Base-by-base conservation (phyloP, 2,797 vertebrate species). In the Nothura maculosa region DNA sequence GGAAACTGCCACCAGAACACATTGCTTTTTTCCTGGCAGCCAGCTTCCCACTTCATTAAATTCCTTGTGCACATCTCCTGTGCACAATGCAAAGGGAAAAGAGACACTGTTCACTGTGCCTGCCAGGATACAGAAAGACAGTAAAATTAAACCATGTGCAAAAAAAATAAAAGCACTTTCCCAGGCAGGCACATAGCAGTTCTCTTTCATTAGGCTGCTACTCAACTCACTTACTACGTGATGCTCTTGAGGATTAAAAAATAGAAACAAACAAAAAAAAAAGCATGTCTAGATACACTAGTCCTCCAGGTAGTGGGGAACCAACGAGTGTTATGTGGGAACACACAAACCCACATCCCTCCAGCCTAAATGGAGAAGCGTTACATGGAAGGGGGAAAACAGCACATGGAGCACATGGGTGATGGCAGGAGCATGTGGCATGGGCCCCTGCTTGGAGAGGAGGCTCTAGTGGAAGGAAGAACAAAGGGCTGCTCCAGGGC, bases 21-120 rank as follows among this genome's bases (percentile, higher is more conserved):
- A 89, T 32, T 67, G 82, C 57, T 91, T 58, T 54, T 54, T 69
- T 78, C 47, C 87, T 61, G 60, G 34, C 73, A 93, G 75, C n/a
- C 43, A 86, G 50, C 58, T 88, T 57, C 48, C 30, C 60, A 87
- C 63, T 83, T 95, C 78, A 81, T 80, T 94, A 89, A 86, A 91
- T 12, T 79, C 2, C 0, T 76, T 83, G 73, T 54, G 95, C 7
- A 5, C 55, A 83, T 75, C 68, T 79, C 77, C 50, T 8, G 47
- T 67, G 72, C 78, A 73, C 34, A 84, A 78, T 3, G 1, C 75
- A 90, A n/a, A 89, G 62, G 66, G 48, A 91, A 40, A 67, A 58
- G 58, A 93, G 58, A 92, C 48, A 68, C 76, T 54, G 24, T 47
- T 89, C 74, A 34, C 36, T 0, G 3, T 0, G 3, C 32, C 85